phyloP scores from a whole-genome alignment of 2,113 vertebrate species.

The Engraulis encrasicolus region DNA sequence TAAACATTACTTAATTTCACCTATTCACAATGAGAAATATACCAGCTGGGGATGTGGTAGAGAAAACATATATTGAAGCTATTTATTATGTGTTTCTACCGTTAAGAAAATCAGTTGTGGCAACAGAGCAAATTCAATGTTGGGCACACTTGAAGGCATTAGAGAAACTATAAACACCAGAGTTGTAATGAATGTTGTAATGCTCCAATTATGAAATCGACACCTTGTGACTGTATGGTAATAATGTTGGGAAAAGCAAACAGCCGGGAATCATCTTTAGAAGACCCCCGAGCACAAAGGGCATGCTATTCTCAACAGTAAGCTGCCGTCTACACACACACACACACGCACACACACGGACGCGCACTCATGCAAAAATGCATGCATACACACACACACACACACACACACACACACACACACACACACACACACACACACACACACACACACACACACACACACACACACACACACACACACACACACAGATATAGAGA shows the following conservation, averaged over 20 bases:
- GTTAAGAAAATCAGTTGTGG: not conserved
- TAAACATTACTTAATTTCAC: too few species aligned
- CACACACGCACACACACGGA: conserved; percentile 1
- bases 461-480: too few species aligned
- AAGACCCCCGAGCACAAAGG: not conserved
- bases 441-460: too few species aligned
- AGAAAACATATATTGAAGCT: too few species aligned
- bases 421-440: too few species aligned
- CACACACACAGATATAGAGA: too few species aligned
- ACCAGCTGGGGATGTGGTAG: too few species aligned
- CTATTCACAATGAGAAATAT: too few species aligned
- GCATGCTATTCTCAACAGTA: not conserved
- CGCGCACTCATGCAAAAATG: too few species aligned
- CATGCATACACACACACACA: not conserved
- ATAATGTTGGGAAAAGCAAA: not conserved
- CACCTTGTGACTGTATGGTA: not conserved
- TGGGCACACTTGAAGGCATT: not conserved
- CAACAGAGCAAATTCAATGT: not conserved
- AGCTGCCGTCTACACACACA: not conserved
- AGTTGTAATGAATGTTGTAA: conserved; percentile 15
- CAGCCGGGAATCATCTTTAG: conserved; percentile 15
- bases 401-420: not conserved
- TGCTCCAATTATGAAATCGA: conserved; percentile 16
- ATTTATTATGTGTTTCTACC: not conserved
- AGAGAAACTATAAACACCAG: not conserved